These are phyloP conservation scores for Sebastiscus albofasciatus DNA, from an alignment of 2,797 vertebrate genomes.

Conservation along the genomic window DNA sequence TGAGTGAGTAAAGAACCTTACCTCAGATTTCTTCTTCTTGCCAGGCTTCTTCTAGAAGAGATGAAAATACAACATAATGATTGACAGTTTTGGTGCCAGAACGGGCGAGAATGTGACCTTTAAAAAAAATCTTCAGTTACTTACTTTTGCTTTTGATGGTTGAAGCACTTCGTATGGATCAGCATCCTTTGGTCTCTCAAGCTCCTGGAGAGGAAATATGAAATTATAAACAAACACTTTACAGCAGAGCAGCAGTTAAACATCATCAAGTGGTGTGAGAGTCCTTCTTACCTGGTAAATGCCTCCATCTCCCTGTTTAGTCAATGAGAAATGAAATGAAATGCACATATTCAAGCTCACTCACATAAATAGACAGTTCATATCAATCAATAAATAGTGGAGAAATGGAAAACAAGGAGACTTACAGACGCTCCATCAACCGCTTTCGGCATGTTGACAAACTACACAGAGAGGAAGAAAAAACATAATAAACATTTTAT, in stretches of 20 bases:
- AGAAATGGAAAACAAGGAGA: neutral
- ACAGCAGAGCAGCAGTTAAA: neutral
- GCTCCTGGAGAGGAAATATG: slow-evolving; percentile 49
- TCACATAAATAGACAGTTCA: neutral
- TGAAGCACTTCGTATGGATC: slow-evolving; percentile 64
- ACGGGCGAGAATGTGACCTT: neutral
- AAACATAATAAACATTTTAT: neutral
- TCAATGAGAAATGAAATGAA: neutral
- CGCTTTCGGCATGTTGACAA: neutral
- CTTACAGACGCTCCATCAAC: slow-evolving; percentile 7
- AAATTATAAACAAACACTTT: neutral
- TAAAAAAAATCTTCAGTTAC: neutral
- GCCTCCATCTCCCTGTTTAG: slow-evolving; percentile 10
- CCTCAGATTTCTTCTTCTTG: slow-evolving; percentile 64
- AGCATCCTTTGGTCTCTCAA: slow-evolving; percentile 14
- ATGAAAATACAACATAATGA: slow-evolving; percentile 15
- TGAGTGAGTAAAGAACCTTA: slow-evolving; percentile 21
- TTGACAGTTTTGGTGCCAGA: neutral
- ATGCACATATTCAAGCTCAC: neutral
- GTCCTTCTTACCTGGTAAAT: slow-evolving; percentile 54
- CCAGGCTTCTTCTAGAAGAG: slow-evolving; percentile 58
- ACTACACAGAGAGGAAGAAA: slow-evolving; percentile 24
- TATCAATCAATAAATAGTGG: neutral
- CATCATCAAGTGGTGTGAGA: neutral
- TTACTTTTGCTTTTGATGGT: slow-evolving; percentile 51